Conservation (phyloP, 2,797 vertebrate species). For the Phalanger gymnotis region DNA sequence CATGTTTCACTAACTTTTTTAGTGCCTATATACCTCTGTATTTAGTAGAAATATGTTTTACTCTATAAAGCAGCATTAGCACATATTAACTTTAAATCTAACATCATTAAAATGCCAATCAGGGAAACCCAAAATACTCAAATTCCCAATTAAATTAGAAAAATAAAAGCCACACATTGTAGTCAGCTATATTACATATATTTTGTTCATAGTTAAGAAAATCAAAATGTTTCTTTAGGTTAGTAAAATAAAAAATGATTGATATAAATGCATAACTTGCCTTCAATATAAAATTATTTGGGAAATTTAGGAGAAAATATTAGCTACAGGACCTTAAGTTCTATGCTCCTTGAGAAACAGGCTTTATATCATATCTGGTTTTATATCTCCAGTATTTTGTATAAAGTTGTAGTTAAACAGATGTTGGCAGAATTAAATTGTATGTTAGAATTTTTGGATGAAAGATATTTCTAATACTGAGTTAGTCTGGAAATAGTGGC, state of each 20-base stretch:
- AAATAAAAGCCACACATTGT: not conserved
- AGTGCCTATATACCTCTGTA: no score
- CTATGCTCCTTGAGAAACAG: not conserved
- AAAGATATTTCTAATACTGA: constrained; percentile 18
- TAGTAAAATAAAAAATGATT: not conserved
- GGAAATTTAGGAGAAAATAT: not conserved
- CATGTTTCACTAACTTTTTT: not conserved
- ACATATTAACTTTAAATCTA: not conserved
- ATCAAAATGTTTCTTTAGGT: not conserved
- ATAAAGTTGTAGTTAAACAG: not conserved
- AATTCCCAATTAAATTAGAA: not conserved
- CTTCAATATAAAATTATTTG: not conserved
- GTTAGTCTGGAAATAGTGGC: not conserved
- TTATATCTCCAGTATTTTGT: not conserved
- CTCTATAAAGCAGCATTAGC: not conserved
- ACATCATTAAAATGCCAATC: not conserved
- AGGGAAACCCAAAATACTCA: not conserved
- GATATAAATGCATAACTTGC: not conserved
- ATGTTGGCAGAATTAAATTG: not conserved
- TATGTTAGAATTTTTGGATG: not conserved
- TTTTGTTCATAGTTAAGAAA: not conserved
- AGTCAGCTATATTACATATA: not conserved
- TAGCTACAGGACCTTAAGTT: not conserved
- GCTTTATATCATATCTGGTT: not conserved
- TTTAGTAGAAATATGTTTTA: not conserved